Evolutionary conservation across 2,888 invertebrate genomes (phyloP), one percentile per base, ranked within the genome.

Genomic region (Parapristionchus giblindavisi): DNA sequence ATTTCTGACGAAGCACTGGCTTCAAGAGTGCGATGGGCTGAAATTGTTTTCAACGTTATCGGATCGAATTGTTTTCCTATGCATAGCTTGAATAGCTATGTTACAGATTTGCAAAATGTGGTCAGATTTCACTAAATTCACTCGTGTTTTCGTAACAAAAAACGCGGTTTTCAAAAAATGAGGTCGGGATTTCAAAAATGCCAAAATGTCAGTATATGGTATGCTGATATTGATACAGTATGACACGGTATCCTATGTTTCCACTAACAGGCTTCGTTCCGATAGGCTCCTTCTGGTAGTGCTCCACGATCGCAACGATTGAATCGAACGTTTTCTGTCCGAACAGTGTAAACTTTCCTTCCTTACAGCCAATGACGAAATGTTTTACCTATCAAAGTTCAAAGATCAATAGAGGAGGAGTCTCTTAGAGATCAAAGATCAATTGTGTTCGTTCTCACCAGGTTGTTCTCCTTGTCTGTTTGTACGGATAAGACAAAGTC

Each of bases 301-400:
- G 63, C 34, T 58, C 75, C 21, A 51, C 27, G 60, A 66, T 32
- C 14, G 63, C 48, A 11, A 58, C 58, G 34, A 60, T 75, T 2
- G 51, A 29, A 8, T 74, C 74, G 74, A 74, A 65, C 27, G 63
- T 51, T 8, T 56, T 36, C 8, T 51, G 4, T 6, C 65, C 74
- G 54, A 74, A 51, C 24, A 65, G 29, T 43, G 51, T 51, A 32
- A 54, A 74, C 38, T 65, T 51, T 1, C 56, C 54, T 17, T 52
- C 74, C 6, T 63, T 74, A 43, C 63, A 48, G 24, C 43, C 27
- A 5, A 74, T 43, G 4, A 74, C 63, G 24, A 63, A 74, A 32
- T 74, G 74, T 36, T 74, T 74, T 36, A 74, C 54, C 73, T 73
- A 11, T 11, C 51, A 65, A 65, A 32, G 43, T n/a, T 36, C 29